Evolutionary conservation across 35 echinoderm and acorn worm genomes (phyloP).

Genomic region (Ophioderma brevispina): DNA sequence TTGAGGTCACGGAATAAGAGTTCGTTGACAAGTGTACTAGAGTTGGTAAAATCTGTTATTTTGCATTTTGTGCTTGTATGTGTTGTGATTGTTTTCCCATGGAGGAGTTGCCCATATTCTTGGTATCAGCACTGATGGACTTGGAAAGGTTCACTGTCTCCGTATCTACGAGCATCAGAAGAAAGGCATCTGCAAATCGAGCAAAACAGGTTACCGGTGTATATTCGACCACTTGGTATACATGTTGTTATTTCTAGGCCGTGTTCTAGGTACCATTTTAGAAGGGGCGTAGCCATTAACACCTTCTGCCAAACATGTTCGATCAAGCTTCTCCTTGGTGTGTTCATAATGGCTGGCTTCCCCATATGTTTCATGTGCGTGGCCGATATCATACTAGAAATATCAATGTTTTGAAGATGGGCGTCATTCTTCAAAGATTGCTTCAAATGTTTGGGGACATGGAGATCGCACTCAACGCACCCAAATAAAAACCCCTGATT

Average conservation of each 20-base stretch:
- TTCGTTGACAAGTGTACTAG: conserved; percentile 19
- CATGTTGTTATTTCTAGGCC: conserved; percentile 34
- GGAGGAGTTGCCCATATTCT: conserved; percentile 55
- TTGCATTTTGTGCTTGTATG: conserved; percentile 48
- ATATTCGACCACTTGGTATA: conserved; percentile 56
- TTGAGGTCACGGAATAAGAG: conserved; percentile 30
- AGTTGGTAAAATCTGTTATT: background rate
- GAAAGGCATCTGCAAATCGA: conserved; percentile 44
- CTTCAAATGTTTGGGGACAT: conserved; percentile 7
- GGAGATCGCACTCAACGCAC: conserved; percentile 41
- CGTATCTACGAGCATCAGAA: conserved; percentile 34
- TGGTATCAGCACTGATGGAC: conserved; percentile 42
- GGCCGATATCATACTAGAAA: conserved; percentile 34
- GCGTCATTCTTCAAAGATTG: conserved; percentile 34
- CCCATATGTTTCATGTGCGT: conserved; percentile 5
- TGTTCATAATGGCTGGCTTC: background rate
- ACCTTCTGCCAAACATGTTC: conserved; percentile 55
- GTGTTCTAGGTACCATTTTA: conserved; percentile 40
- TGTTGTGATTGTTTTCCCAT: conserved; percentile 61
- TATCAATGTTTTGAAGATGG: conserved; percentile 34
- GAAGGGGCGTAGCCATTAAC: conserved; percentile 33
- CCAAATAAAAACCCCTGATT: conserved; percentile 31
- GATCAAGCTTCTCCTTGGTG: conserved; percentile 32
- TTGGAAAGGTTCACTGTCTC: conserved; percentile 31
- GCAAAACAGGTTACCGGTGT: conserved; percentile 23